These are phyloP conservation scores for Pseudorectes ferrugineus DNA, from an alignment of 2,113 vertebrate genomes.

Conservation along the genomic window DNA sequence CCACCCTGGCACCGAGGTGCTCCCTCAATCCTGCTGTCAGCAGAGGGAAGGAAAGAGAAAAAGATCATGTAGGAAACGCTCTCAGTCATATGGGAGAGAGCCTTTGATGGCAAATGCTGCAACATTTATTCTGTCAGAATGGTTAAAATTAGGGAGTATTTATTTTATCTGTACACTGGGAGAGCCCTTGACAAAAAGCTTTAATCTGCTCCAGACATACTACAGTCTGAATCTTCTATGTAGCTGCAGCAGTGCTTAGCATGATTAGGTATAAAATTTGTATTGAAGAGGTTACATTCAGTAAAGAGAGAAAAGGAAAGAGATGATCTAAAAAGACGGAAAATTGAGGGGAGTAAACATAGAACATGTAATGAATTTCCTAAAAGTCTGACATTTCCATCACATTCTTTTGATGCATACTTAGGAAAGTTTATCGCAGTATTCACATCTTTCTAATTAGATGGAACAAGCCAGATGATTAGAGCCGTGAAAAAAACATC, in stretches of 20 bases:
- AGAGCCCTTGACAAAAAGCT: background rate
- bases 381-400: constrained; percentile 54
- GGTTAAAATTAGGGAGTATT: background rate
- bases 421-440: constrained; percentile 62
- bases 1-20: background rate
- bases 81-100: background rate
- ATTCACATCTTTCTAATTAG: constrained; percentile 70
- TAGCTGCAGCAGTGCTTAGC: background rate
- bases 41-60: background rate
- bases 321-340: background rate
- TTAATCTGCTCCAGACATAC: background rate
- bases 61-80: background rate
- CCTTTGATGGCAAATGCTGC: background rate
- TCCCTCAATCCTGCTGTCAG: background rate
- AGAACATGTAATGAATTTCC: constrained; percentile 26
- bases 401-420: constrained; percentile 49
- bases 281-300: background rate
- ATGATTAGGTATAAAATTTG: background rate
- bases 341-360: background rate
- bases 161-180: background rate
- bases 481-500: constrained; percentile 62
- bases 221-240: background rate
- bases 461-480: constrained; percentile 65
- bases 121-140: background rate
- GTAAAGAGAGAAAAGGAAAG: background rate